Percentiles rank a stretch among this genome's conserved stretches.
Conservation (phyloP, 2,797 vertebrate genomes). For the Triplophysa bombifrons region DNA sequence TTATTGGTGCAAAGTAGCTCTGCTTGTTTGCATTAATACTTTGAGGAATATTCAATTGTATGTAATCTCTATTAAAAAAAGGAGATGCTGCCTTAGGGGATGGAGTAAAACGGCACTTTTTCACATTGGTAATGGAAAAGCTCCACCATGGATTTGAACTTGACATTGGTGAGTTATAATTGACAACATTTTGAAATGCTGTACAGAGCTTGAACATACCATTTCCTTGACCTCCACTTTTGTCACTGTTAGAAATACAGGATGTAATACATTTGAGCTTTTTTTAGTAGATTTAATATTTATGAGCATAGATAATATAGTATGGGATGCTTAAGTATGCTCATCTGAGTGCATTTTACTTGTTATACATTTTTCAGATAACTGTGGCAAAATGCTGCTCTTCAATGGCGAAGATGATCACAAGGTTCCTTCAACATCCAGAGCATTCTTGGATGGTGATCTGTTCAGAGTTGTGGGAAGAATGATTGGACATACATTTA, state of each 20-base stretch:
- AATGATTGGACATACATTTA: conserved; percentile 34
- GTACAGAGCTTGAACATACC: too few relatives aligned
- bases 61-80: conserved; percentile 13
- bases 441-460: conserved; percentile 32
- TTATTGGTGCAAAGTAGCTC: conserved; percentile 17
- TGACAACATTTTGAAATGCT: neutral
- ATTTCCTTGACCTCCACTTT: too few relatives aligned
- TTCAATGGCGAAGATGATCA: conserved; percentile 43
- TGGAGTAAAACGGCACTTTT: conserved; percentile 31
- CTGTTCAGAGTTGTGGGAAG: conserved; percentile 40
- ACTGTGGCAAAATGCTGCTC: conserved; percentile 21
- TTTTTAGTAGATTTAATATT: too few relatives aligned
- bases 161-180: conserved; percentile 26
- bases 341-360: neutral
- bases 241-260: too few relatives aligned
- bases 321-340: neutral
- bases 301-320: neutral
- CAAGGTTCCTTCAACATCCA: conserved; percentile 34
- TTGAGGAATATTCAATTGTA: neutral
- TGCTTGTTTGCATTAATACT: neutral
- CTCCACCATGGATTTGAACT: conserved; percentile 41
- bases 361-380: conserved; percentile 4
- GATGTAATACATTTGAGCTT: too few relatives aligned
- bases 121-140: conserved; percentile 37
- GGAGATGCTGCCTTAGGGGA: conserved; percentile 45